These are phyloP conservation scores for Crenichthys baileyi DNA, from an alignment of 2,797 vertebrate species.

Conservation along the genomic window DNA sequence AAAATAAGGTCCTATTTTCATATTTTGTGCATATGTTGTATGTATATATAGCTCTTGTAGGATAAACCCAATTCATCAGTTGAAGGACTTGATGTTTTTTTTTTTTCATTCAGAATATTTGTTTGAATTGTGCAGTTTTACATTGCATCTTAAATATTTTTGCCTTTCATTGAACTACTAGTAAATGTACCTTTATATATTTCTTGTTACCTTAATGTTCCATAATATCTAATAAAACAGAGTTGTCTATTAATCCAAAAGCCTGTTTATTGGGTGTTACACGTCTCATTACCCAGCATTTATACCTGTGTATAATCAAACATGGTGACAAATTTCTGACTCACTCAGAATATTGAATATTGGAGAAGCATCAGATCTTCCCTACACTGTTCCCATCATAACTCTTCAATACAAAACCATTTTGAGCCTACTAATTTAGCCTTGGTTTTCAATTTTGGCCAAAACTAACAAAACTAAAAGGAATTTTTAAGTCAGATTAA, in stretches of 20 bases:
- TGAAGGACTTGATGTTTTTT: not conserved
- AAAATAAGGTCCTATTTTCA: not conserved
- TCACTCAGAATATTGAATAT: no score
- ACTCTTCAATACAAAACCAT: no score
- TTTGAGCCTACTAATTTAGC: no score
- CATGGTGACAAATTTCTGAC: no score
- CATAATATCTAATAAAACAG: not conserved
- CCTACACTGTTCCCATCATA: no score
- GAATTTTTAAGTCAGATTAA: no score
- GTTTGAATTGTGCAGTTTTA: not conserved
- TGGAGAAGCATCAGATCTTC: no score
- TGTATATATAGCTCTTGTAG: not conserved
- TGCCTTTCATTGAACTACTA: not conserved
- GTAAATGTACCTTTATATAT: not conserved
- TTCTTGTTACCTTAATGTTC: no score
- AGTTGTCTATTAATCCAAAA: not conserved
- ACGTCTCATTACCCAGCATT: not conserved
- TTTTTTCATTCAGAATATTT: not conserved
- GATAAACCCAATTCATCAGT: not conserved
- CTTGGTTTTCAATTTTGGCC: no score
- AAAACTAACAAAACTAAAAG: no score
- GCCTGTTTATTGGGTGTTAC: no score
- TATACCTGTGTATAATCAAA: no score
- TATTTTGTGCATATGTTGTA: not conserved
- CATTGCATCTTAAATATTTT: not conserved